Base-by-base conservation (phyloP, 2,113 vertebrate genomes). In the Mormyrus lacerda region DNA sequence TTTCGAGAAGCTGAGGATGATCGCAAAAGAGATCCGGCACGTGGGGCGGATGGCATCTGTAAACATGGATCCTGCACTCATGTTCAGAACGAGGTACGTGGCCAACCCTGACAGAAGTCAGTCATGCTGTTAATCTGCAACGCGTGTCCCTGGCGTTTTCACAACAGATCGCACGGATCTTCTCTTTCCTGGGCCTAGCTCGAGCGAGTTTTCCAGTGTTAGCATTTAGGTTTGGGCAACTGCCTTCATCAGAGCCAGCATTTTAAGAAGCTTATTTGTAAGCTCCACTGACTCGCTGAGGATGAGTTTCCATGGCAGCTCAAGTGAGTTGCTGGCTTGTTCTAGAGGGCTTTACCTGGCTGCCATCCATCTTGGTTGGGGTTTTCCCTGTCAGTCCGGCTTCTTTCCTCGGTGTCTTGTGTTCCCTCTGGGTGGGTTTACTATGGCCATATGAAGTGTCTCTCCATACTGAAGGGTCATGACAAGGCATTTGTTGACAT, bases 1-100 rank as follows among this genome's bases (percentile, higher is more conserved):
- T 94, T 99, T 99, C 91, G 98, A 99, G 95, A 99, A 99, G 95
- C 95, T 99, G 91, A 95, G 98, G 92, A 99, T 99, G 98, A 99
- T 99, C 47, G 98, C 98, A 5, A 99, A 99, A 95, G 98, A 99
- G 95, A 99, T 99, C 24, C 96, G 98, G 65, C 98, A 99, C 0
- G 98, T 99, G 0, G 98, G 98, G 13, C 96, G 98, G 90, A 99
- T 99, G 98, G 98, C 98, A 0, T 99, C 98, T 0, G 97, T 99
- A 47, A 99, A 99, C 93, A 99, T 99, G 98, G 98, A 99, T 93
- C 98, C 98, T 0, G 98, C 98, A 45, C 96, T 99, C 51, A 99
- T 99, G 98, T 99, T 99, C 92, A 95, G 98, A 89, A 99, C 98
- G 1, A 97, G 98, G 98, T 98, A 91, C 73, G 94, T 88, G 47